phyloP scores from a whole-genome alignment of 2,888 invertebrate species.

The Ornithoptera alexandrae region DNA sequence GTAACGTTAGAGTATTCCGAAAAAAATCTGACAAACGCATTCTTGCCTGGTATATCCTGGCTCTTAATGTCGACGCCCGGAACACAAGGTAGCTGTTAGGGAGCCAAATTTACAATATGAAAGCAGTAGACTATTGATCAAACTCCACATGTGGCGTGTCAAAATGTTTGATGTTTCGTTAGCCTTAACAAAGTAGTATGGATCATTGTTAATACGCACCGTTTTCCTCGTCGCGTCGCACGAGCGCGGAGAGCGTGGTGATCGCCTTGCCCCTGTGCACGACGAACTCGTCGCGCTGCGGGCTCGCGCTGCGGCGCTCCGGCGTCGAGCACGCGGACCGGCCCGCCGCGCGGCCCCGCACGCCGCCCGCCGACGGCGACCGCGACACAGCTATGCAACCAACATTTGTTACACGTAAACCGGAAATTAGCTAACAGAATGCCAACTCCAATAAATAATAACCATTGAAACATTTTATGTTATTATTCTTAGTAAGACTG shows the following conservation, averaged over 20 bases:
- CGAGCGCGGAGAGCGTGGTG: slow-evolving; percentile 84
- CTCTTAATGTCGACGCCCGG: no score
- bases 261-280: slow-evolving; percentile 89
- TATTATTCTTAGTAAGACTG: no score
- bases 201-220: slow-evolving; percentile 17
- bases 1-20: no score
- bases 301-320: slow-evolving; percentile 63
- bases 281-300: slow-evolving; percentile 85
- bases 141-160: no score
- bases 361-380: slow-evolving; percentile 72
- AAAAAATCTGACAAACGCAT: no score
- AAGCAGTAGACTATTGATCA: no score
- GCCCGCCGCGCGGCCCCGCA: slow-evolving; percentile 43
- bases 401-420: neutral
- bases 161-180: no score
- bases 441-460: neutral
- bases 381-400: slow-evolving; percentile 65
- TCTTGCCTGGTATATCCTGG: no score
- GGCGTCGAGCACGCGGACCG: slow-evolving; percentile 71
- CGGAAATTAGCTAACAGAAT: neutral
- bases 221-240: slow-evolving; percentile 50
- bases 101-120: no score
- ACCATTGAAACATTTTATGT: neutral
- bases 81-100: no score
- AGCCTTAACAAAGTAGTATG: neutral